Base-by-base conservation (phyloP, 2,113 vertebrate species). In the Scartelaos histophorus region DNA sequence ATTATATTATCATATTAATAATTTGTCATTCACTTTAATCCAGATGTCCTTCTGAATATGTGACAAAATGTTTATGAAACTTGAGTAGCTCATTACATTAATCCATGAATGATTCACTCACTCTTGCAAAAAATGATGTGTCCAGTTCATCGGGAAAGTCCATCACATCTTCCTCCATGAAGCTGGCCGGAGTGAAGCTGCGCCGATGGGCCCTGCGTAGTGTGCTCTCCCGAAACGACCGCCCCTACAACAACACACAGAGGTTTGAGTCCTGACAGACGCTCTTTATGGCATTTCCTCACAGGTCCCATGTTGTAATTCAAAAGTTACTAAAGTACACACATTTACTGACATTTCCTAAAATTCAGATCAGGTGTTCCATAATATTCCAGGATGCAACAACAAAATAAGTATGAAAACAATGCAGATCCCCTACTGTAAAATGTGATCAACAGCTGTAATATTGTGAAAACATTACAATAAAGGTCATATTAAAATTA, bases 71-170 rank as follows among this genome's bases (percentile, higher is more conserved):
- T 16, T 19, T n/a, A 19, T n/a, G 19, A n/a, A 54, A 54, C 10
- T 21, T 21, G 51, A 54, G 19, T 54, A 54, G 51, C 51, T 53
- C 51, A 53, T 9, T 43, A 43, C 7, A 43, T 1, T 43, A 10
- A 43, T 43, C 38, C 7, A 10, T 43, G 38, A 43, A 9, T 43
- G 38, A 11, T 43, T 10, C 6, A 11, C 87, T 95, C 91, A 98
- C 98, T 94, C 96, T 93, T 77, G 97, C 96, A 1, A 99, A 99
- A 92, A 99, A 99, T 22, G 98, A 99, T 0, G 97, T 99, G 87
- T 99, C 98, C 0, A 98, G 89, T 70, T 99, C 98, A 57, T 98
- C 97, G 0, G 96, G 94, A 74, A 98, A 97, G 86, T 99, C 98
- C 10, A 94, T 91, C 0, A 95, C 94, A 69, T 99, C 98, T 78